Evolutionary conservation across 2,797 vertebrate species (phyloP).

Genomic region (Triplophysa yarkandensis): DNA sequence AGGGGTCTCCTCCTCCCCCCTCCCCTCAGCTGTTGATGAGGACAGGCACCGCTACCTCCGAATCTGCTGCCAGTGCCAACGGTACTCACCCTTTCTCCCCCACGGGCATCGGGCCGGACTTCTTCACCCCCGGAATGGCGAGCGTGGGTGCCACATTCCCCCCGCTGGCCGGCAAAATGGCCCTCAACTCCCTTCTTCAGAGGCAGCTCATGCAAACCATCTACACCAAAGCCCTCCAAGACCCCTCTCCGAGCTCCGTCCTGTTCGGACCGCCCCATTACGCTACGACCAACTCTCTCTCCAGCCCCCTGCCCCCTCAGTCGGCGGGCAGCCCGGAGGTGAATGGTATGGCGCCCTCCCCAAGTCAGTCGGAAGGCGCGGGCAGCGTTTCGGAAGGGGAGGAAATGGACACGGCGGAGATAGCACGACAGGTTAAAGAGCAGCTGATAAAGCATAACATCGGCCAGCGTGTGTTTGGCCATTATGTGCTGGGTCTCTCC

Average conservation of each 20-base stretch:
- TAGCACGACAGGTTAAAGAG: constrained; percentile 90
- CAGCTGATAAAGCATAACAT: constrained; percentile 94
- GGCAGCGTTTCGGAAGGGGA: constrained; percentile 81
- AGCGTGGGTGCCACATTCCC: constrained; percentile 78
- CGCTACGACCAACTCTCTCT: constrained; percentile 85
- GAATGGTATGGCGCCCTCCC: constrained; percentile 85
- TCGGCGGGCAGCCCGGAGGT: constrained; percentile 77
- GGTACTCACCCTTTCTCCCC: constrained; percentile 90
- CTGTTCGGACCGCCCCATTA: constrained; percentile 87
- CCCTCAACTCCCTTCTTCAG: constrained; percentile 89
- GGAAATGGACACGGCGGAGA: constrained; percentile 88
- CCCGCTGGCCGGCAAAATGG: constrained; percentile 88
- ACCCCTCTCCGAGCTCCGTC: constrained; percentile 80
- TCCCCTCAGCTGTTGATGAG: constrained; percentile 83
- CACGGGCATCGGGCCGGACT: constrained; percentile 87
- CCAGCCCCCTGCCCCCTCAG: constrained; percentile 58
- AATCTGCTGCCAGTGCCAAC: constrained; percentile 82
- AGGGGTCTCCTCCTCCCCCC: constrained; percentile 80
- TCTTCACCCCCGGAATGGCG: constrained; percentile 85
- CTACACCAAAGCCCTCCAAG: constrained; percentile 93
- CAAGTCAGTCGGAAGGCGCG: constrained; percentile 86
- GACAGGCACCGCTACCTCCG: constrained; percentile 69
- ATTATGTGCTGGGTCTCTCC: constrained; percentile 88
- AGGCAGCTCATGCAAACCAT: constrained; percentile 92
- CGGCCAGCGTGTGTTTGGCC: constrained; percentile 88